phyloP scores from a whole-genome alignment of 1,140 invertebrate genomes.

The Formica exsecta region DNA sequence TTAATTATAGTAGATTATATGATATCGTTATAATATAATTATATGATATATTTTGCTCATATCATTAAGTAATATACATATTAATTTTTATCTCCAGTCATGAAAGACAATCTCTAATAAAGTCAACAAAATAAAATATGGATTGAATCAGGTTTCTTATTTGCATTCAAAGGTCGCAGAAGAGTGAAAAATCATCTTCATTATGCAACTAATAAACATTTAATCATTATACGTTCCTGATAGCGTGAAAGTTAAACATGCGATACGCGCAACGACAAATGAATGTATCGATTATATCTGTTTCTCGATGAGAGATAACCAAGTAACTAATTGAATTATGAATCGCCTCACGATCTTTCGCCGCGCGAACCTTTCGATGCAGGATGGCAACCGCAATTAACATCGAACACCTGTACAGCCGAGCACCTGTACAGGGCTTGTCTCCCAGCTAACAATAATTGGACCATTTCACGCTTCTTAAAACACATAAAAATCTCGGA shows the following conservation, averaged over 20 bases:
- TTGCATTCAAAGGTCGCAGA: too few species aligned
- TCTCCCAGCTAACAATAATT: constrained; percentile 27
- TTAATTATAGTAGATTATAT: background rate
- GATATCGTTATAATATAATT: background rate
- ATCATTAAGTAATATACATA: background rate
- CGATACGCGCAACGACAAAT: constrained; percentile 5
- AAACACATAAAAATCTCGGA: constrained; percentile 47
- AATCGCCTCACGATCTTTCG: constrained; percentile 34
- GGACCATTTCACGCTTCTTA: constrained; percentile 40
- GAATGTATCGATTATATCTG: constrained; percentile 50
- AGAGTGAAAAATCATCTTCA: too few species aligned
- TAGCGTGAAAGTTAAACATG: constrained; percentile 21
- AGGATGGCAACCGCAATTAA: constrained; percentile 48
- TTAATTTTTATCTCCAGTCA: background rate
- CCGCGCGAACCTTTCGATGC: constrained; percentile 14
- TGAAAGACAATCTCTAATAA: too few species aligned
- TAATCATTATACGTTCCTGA: background rate
- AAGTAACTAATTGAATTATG: constrained; percentile 62
- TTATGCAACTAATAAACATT: constrained; percentile 18
- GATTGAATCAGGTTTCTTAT: too few species aligned
- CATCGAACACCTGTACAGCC: constrained; percentile 41
- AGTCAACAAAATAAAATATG: too few species aligned
- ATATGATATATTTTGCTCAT: too few species aligned
- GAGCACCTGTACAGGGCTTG: constrained; percentile 36
- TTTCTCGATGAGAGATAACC: constrained; percentile 48